Evolutionary conservation across 2,888 invertebrate genomes (phyloP).

Genomic region (Sinodicranocentrus sp.): DNA sequence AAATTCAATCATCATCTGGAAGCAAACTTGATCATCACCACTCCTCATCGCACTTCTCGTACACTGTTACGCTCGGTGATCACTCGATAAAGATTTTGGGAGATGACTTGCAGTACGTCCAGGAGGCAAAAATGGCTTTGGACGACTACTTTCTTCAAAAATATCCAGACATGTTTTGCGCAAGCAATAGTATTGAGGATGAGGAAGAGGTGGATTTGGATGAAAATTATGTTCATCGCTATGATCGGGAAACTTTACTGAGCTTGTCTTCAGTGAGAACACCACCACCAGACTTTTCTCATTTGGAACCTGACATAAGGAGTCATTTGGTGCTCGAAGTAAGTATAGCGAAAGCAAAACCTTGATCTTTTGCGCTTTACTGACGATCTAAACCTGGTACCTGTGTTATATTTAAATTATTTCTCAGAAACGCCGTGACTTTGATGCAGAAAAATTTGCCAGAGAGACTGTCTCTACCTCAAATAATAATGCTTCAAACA

Average conservation of each 20-base stretch:
- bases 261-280: constrained; percentile 54
- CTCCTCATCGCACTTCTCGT: constrained; percentile 83
- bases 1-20: constrained; percentile 14
- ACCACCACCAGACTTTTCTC: constrained; percentile 69
- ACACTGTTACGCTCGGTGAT: constrained; percentile 90
- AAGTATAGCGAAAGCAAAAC: too few species aligned
- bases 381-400: too few species aligned
- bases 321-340: constrained; percentile 68
- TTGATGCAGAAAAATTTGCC: constrained; percentile 63
- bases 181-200: constrained; percentile 58
- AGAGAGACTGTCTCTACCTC: constrained; percentile 32
- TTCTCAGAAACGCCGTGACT: constrained; percentile 56
- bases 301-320: constrained; percentile 71
- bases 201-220: constrained; percentile 42
- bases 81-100: constrained; percentile 92
- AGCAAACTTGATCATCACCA: constrained; percentile 19
- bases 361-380: too few species aligned
- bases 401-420: neutral
- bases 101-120: constrained; percentile 89
- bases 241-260: constrained; percentile 68
- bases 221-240: constrained; percentile 44
- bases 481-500: neutral
- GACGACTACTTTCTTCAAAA: constrained; percentile 86
- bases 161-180: constrained; percentile 71
- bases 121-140: constrained; percentile 91